Conservation (phyloP, 2,113 vertebrate species). For the Anser cygnoides region DNA sequence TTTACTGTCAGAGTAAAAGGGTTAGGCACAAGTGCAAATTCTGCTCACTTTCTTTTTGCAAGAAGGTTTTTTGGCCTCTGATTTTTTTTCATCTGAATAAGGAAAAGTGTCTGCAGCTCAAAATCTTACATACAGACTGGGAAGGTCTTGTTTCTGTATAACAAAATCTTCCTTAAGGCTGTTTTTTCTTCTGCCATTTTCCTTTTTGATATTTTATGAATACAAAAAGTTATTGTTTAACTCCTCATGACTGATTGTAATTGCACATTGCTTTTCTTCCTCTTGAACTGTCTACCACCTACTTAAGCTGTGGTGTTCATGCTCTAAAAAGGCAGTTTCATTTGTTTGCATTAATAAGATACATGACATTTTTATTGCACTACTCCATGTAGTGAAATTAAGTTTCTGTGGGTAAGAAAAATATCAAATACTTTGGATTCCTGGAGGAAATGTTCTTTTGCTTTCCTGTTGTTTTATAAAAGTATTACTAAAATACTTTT, state of each 20-base stretch:
- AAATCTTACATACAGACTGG: constrained; percentile 4
- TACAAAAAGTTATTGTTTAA: constrained; percentile 68
- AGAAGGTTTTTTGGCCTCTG: constrained; percentile 20
- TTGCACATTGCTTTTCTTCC: constrained; percentile 65
- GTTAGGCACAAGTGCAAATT: neutral
- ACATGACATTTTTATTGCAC: constrained; percentile 71
- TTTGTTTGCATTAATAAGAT: constrained; percentile 75
- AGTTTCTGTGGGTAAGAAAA: constrained; percentile 68
- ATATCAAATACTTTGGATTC: constrained; percentile 61
- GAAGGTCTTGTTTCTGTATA: constrained; percentile 42
- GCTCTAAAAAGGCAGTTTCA: constrained; percentile 66
- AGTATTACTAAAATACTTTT: constrained; percentile 40
- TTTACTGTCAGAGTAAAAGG: neutral
- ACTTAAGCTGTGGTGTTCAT: constrained; percentile 56
- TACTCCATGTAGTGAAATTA: constrained; percentile 67
- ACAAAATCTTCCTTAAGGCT: constrained; percentile 43
- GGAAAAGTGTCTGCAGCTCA: neutral
- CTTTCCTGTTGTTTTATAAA: constrained; percentile 57
- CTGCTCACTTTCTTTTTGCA: neutral
- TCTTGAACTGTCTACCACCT: constrained; percentile 67
- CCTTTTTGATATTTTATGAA: constrained; percentile 58
- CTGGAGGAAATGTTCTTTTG: constrained; percentile 61
- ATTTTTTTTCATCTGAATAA: constrained; percentile 4
- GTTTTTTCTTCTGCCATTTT: constrained; percentile 35
- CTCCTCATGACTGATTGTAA: constrained; percentile 64